phyloP scores from a whole-genome alignment of 2,888 invertebrate genomes.

The Anagyrus pseudococci region DNA sequence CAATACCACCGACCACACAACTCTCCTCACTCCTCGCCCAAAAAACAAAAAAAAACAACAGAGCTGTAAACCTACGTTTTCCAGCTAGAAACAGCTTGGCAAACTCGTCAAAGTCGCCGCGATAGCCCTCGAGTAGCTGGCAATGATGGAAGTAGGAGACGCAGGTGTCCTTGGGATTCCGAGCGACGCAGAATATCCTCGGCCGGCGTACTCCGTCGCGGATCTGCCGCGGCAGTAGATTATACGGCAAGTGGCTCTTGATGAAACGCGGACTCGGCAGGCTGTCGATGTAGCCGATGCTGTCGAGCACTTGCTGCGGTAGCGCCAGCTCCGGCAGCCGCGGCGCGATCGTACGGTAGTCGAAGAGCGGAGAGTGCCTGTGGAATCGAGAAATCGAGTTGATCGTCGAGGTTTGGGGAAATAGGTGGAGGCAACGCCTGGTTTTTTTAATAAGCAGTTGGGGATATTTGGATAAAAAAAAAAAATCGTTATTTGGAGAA shows the following conservation, averaged over 20 bases:
- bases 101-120: conserved; percentile 66
- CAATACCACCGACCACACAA: no score
- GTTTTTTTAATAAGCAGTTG: no score
- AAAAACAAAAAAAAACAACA: no score
- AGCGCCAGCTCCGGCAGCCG: neutral
- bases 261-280: conserved; percentile 67
- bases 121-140: conserved; percentile 66
- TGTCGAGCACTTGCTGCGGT: conserved; percentile 40
- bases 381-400: no score
- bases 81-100: conserved; percentile 69
- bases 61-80: no score
- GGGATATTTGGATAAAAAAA: no score
- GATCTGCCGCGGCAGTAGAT: conserved; percentile 66
- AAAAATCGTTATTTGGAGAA: no score
- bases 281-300: conserved; percentile 55
- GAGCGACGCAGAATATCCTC: conserved; percentile 73
- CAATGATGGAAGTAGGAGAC: conserved; percentile 76
- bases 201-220: conserved; percentile 57
- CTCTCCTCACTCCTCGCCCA: no score
- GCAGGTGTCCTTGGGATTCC: conserved; percentile 76
- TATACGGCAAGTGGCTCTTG: conserved; percentile 71
- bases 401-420: no score
- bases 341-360: no score
- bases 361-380: no score
- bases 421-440: no score